These are phyloP conservation scores for Odontamblyopus rebecca DNA, from an alignment of 2,797 vertebrate species.

Conservation along the genomic window DNA sequence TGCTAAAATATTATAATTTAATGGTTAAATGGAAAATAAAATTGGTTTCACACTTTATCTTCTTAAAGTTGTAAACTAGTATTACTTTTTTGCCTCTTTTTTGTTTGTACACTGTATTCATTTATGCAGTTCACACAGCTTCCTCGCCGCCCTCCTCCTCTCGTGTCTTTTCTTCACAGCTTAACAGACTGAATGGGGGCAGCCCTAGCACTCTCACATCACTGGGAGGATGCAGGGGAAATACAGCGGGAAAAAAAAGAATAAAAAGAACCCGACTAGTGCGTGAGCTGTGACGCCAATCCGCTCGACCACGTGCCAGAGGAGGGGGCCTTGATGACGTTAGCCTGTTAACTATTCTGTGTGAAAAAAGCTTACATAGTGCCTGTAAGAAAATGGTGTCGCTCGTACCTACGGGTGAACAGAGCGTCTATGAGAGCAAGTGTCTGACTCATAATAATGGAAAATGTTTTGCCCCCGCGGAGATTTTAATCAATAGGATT, in stretches of 20 bases:
- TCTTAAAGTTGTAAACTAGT: not conserved
- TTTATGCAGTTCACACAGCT: not conserved
- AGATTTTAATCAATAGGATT: constrained; percentile 27
- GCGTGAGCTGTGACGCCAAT: constrained; percentile 63
- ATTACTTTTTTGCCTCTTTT: not conserved
- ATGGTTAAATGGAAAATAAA: not conserved
- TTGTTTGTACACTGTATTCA: not conserved
- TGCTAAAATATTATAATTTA: too few relatives aligned
- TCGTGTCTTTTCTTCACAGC: not conserved
- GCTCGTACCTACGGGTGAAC: constrained; percentile 18
- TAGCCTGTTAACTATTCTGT: constrained; percentile 67
- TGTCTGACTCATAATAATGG: constrained; percentile 33
- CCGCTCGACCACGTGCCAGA: constrained; percentile 30
- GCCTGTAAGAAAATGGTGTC: constrained; percentile 31
- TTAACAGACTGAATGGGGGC: constrained; percentile 72
- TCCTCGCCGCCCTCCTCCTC: not conserved
- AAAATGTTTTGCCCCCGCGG: constrained; percentile 16
- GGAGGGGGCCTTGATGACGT: constrained; percentile 52
- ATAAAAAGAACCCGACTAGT: not conserved
- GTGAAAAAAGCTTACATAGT: constrained; percentile 59
- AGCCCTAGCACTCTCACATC: constrained; percentile 42
- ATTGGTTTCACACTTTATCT: not conserved
- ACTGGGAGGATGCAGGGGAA: constrained; percentile 34
- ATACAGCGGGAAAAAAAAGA: constrained; percentile 39
- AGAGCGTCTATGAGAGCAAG: constrained; percentile 10